Conservation (phyloP, 2,113 vertebrate genomes). For the Probosciger aterrimus region DNA sequence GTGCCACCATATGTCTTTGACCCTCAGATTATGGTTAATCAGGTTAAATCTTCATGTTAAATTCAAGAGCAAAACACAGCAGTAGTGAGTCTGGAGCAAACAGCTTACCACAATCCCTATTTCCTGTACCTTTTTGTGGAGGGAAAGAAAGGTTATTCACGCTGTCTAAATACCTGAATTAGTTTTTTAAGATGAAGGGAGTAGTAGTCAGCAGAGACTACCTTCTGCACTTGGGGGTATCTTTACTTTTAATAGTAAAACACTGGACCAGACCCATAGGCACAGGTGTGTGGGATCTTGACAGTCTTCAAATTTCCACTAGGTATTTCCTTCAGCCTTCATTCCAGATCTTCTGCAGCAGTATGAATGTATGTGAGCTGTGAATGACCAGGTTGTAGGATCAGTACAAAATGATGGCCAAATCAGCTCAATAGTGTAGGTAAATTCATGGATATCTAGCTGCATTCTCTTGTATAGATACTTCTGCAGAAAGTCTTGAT, state of each 20-base stretch:
- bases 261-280: neutral
- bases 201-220: neutral
- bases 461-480: neutral
- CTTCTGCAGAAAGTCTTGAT: neutral
- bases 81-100: neutral
- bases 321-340: neutral
- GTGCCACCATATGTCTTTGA: neutral
- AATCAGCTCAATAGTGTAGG: neutral
- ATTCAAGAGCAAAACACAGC: neutral
- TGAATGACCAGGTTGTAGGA: neutral
- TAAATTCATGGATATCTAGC: neutral
- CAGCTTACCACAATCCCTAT: neutral
- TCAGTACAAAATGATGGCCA: neutral
- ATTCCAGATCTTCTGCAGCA: neutral
- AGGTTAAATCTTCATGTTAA: neutral
- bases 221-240: neutral
- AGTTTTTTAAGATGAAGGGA: neutral
- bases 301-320: neutral
- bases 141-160: neutral
- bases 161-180: neutral
- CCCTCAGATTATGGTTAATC: neutral
- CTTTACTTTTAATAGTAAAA: neutral
- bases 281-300: neutral
- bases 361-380: neutral
- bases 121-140: neutral